These are phyloP conservation scores for Cyprinodon brontotheroides DNA, from an alignment of 2,113 vertebrate genomes.

Conservation along the genomic window DNA sequence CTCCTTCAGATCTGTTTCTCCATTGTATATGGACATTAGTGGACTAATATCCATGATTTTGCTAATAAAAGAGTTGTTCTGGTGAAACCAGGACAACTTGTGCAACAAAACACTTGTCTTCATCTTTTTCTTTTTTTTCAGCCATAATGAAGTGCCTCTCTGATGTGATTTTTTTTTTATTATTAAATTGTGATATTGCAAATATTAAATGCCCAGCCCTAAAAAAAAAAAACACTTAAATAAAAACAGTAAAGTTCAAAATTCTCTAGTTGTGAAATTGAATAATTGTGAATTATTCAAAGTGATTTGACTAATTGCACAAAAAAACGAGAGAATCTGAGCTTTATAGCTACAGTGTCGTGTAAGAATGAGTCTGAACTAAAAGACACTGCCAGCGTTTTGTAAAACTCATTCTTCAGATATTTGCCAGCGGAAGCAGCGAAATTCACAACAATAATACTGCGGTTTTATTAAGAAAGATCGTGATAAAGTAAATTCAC, in stretches of 20 bases:
- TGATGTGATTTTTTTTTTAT: too few relatives aligned
- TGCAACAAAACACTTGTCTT: conserved; percentile 47
- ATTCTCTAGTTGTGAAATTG: too few relatives aligned
- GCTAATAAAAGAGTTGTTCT: conserved; percentile 80
- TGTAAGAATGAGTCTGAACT: too few relatives aligned
- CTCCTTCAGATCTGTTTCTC: conserved; percentile 54
- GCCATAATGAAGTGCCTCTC: too few relatives aligned
- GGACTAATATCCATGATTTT: conserved; percentile 80
- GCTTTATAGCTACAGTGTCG: neutral
- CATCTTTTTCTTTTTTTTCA: neutral
- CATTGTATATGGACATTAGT: conserved; percentile 73
- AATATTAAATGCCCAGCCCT: too few relatives aligned
- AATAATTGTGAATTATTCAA: too few relatives aligned
- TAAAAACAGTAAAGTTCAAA: too few relatives aligned
- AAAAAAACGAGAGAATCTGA: neutral
- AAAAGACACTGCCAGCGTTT: neutral
- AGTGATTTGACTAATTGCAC: too few relatives aligned
- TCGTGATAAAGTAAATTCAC: neutral
- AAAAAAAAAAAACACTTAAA: too few relatives aligned
- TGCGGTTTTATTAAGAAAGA: neutral
- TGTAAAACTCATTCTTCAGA: neutral
- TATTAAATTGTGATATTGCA: too few relatives aligned
- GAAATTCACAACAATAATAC: neutral
- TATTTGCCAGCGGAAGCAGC: too few relatives aligned
- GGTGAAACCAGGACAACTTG: conserved; percentile 69